Percentiles rank a stretch among this genome's conserved stretches.
These are phyloP conservation scores for Remorina albescens DNA, from an alignment of 2,797 vertebrate genomes.

Conservation along the genomic window DNA sequence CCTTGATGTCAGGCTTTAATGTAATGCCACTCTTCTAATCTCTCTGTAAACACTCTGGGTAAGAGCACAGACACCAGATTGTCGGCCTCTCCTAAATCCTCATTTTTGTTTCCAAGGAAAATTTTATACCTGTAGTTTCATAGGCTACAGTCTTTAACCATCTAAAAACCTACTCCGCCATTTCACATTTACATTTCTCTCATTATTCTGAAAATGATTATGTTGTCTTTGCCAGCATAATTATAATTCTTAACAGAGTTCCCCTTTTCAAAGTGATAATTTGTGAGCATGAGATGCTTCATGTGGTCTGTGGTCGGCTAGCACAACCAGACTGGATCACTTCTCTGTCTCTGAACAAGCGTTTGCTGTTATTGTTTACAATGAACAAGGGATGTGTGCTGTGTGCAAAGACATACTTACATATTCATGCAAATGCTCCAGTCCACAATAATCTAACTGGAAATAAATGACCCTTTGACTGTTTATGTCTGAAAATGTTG, in stretches of 20 bases:
- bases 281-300: conserved; percentile 35
- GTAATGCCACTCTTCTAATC: background rate
- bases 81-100: background rate
- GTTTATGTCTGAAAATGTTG: conserved; percentile 19
- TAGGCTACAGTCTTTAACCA: background rate
- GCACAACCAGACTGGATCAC: conserved; percentile 44
- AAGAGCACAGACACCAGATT: conserved; percentile 5
- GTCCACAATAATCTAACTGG: conserved; percentile 24
- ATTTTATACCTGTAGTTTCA: background rate
- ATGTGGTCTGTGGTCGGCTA: conserved; percentile 48
- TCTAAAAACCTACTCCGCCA: background rate
- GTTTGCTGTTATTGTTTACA: conserved; percentile 77
- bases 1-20: background rate
- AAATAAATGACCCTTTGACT: conserved; percentile 44
- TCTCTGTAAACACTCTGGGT: conserved; percentile 23
- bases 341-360: conserved; percentile 70
- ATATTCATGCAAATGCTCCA: conserved; percentile 64
- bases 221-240: background rate
- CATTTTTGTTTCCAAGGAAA: background rate
- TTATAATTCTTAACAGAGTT: conserved; percentile 7
- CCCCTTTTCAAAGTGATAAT: conserved; percentile 27
- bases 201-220: background rate
- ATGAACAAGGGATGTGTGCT: conserved; percentile 71
- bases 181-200: background rate
- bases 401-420: conserved; percentile 57